These are phyloP conservation scores for Bedellia somnulentella DNA, from an alignment of 2,888 invertebrate genomes.

Conservation along the genomic window DNA sequence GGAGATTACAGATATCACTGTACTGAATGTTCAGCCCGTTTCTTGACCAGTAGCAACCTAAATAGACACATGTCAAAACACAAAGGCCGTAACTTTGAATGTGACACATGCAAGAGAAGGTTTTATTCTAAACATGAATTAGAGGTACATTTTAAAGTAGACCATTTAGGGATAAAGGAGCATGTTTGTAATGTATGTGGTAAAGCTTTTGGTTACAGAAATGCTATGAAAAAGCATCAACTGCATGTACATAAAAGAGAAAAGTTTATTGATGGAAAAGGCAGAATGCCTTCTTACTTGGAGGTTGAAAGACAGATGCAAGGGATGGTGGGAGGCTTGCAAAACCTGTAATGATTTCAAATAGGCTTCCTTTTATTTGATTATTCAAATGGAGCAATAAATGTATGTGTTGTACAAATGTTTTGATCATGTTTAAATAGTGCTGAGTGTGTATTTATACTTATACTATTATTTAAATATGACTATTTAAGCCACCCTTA, in stretches of 20 bases:
- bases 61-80: slow-evolving; percentile 30
- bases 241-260: slow-evolving; percentile 30
- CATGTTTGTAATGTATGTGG: slow-evolving; percentile 33
- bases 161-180: slow-evolving; percentile 30
- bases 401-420: too few species aligned
- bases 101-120: slow-evolving; percentile 27
- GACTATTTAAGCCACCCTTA: background rate
- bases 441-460: too few species aligned
- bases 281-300: slow-evolving; percentile 16
- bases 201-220: slow-evolving; percentile 34
- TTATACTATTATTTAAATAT: too few species aligned
- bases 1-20: slow-evolving; percentile 32
- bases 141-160: slow-evolving; percentile 27
- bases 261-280: slow-evolving; percentile 14
- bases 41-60: slow-evolving; percentile 31
- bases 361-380: background rate
- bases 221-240: slow-evolving; percentile 37
- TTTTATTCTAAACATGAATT: slow-evolving; percentile 24
- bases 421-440: too few species aligned
- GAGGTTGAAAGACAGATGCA: slow-evolving; percentile 8
- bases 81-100: slow-evolving; percentile 24
- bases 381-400: too few species aligned
- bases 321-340: background rate
- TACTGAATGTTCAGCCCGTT: slow-evolving; percentile 30
- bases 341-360: background rate